phyloP scores from a whole-genome alignment of 2,888 invertebrate species.

The Dryobotodes eremita region DNA sequence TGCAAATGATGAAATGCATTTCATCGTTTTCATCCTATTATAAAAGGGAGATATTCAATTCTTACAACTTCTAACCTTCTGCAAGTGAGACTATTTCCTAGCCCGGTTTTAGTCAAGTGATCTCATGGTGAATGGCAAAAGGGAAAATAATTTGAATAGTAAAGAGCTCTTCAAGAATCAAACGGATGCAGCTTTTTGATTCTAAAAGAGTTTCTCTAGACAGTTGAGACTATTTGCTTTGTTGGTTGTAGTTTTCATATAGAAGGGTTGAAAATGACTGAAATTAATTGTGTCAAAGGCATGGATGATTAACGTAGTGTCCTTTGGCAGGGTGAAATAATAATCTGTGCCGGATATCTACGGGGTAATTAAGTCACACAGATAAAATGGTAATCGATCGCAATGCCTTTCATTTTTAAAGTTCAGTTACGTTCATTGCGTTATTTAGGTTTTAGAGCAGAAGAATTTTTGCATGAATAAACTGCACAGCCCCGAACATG shows the following conservation, averaged over 20 bases:
- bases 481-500: not conserved
- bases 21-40: not conserved
- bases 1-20: too few species aligned
- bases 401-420: not conserved
- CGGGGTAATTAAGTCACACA: not conserved
- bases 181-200: conserved; percentile 7
- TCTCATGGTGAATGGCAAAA: conserved; percentile 35
- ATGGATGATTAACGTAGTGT: not conserved
- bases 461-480: not conserved
- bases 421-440: not conserved
- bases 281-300: not conserved
- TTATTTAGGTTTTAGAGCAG: not conserved
- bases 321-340: not conserved
- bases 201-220: conserved; percentile 10
- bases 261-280: not conserved
- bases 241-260: not conserved
- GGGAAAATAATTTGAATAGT: conserved; percentile 9
- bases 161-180: conserved; percentile 9
- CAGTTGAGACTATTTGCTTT: not conserved
- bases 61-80: conserved; percentile 20
- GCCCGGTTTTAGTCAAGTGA: conserved; percentile 33
- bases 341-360: not conserved
- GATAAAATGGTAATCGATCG: not conserved
- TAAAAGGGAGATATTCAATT: conserved; percentile 4
- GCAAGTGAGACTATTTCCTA: conserved; percentile 32